Base-by-base conservation (phyloP, 2,113 vertebrate genomes). In the Nothobranchius furzeri region DNA sequence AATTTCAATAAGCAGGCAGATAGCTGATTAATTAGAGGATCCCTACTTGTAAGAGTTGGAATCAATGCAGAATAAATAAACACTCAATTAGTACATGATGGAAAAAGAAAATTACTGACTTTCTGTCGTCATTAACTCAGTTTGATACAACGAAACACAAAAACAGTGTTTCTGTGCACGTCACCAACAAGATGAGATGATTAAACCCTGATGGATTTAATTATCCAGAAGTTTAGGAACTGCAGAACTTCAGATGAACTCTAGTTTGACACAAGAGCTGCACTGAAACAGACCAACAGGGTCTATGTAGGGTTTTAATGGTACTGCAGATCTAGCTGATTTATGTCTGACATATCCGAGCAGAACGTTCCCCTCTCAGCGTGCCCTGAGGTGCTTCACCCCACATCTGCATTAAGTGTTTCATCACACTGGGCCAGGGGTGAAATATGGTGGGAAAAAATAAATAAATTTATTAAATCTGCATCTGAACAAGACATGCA, bases 301-400 rank as follows among this genome's bases (percentile, higher is more conserved):
- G 30, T 30, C 3, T 30, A 4, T 30, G 30, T 30, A 30, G 30
- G 30, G 30, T 30, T 30, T 30, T 30, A 30, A 30, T 30, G 30
- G 2, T 30, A 40, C 4, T 40, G 1, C 60, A 40, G n/a, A 51
- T 40, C 35, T 9, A 36, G 30, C 60, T 62, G 6, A 45, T 58
- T 59, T 70, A 46, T 58, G 57, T 61, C 42, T 58, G 60, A 64
- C 43, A 42, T 10, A 66, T 3, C 56, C 48, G 55, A 70, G 69
- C 53, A 47, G 37, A 48, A 40, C 2, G 35, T 47, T 11, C 35
- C 52, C 64, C 71, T 75, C 57, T 59, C 37, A 50, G 71, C 48
- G 24, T 20, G 9, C 50, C 79, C 75, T 35, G 1, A 63, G 58
- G 57, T 56, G 14, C 14, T 48, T 58, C 5, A 1, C 56, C 0